These are phyloP conservation scores for Austrolebias charrua DNA, from an alignment of 2,797 vertebrate species.

Conservation along the genomic window DNA sequence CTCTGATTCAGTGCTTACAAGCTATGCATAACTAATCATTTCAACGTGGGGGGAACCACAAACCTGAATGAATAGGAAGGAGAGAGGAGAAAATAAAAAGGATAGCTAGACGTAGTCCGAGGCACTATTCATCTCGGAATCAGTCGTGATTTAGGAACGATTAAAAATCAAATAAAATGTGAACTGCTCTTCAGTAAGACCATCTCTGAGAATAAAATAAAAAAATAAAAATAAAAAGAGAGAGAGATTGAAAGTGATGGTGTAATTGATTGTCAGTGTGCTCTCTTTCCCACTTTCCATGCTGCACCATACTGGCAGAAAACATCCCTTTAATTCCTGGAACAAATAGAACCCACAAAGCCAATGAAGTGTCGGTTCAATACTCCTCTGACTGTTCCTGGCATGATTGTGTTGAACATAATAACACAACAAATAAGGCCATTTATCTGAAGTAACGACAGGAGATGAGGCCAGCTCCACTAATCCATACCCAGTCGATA, in stretches of 20 bases:
- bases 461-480: slow-evolving; percentile 70
- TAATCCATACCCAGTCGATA: slow-evolving; percentile 74
- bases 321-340: slow-evolving; percentile 66
- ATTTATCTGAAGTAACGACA: slow-evolving; percentile 79
- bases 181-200: slow-evolving; percentile 27
- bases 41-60: slow-evolving; percentile 70
- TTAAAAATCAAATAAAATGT: slow-evolving; percentile 41
- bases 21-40: slow-evolving; percentile 91
- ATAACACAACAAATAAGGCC: slow-evolving; percentile 81
- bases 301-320: slow-evolving; percentile 40
- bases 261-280: slow-evolving; percentile 53
- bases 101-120: slow-evolving; percentile 49
- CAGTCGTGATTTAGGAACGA: slow-evolving; percentile 61
- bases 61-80: slow-evolving; percentile 70
- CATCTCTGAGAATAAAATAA: slow-evolving; percentile 34
- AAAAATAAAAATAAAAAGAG: too few species aligned
- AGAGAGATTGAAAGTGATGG: slow-evolving; percentile 43
- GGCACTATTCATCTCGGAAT: slow-evolving; percentile 66
- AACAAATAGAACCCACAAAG: slow-evolving; percentile 71
- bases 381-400: slow-evolving; percentile 74
- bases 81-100: slow-evolving; percentile 58
- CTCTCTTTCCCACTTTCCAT: slow-evolving; percentile 38
- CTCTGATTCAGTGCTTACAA: slow-evolving; percentile 87
- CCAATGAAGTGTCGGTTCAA: slow-evolving; percentile 78
- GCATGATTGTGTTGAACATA: slow-evolving; percentile 81